Evolutionary conservation across 1,140 invertebrate species (phyloP), one percentile per base, ranked within the genome.

Genomic region (Eupeodes corollae): DNA sequence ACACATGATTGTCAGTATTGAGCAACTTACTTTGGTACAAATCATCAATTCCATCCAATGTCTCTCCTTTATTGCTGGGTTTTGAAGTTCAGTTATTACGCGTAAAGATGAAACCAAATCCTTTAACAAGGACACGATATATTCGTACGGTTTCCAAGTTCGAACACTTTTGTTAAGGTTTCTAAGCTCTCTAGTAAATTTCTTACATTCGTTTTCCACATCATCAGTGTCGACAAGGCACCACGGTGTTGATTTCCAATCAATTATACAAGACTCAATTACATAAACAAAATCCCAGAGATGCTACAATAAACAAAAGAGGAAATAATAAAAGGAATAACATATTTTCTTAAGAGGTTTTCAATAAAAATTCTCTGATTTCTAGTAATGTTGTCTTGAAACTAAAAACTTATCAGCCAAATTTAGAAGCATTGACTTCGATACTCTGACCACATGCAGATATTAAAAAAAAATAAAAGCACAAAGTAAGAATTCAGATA

Each of bases 1-100:
- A 26, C 32, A 5, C 15, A 31, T 6, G n/a, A n/a, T n/a, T n/a
- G n/a, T n/a, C n/a, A n/a, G n/a, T n/a, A 6, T 35, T 35, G 14
- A 35, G 12, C 34, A 34, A 52, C 47, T 56, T 65, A 87, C 86
- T 70, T 86, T 82, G 6, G 88, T 91, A 39, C 86, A 80, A 47
- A 78, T 74, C 83, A 92, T 91, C 11, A 93, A 71, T 64, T 91
- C 83, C 39, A 80, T 73, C 90, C 90, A 93, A 71, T 93, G 89
- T 18, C 89, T 72, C 33, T 88, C 84, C 52, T 82, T 76, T 52
- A 93, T 89, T 10, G 89, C 84, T 26, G 87, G 83, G 75, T 91
- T 92, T 70, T 91, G 88, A 10, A 93, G 70, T 67, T 93, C 88
- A 12, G 82, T 82, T 38, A 93, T 84, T 30, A 88, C 84, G 66